A percentile compares a stretch with the other conserved stretches of the same genome.
Evolutionary conservation across 2,888 invertebrate species (phyloP).

Genomic region (Noctua janthina): DNA sequence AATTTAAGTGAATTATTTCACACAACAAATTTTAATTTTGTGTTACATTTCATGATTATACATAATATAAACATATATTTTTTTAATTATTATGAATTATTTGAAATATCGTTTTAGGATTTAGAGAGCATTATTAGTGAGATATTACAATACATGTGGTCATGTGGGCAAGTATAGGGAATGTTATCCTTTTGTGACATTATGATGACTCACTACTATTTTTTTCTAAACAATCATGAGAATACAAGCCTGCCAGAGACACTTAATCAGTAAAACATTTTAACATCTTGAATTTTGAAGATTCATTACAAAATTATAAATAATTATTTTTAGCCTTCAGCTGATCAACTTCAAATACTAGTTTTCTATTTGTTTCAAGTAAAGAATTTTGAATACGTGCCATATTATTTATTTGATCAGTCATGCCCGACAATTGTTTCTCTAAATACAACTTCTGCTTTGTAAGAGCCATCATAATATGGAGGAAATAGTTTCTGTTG

Average conservation of each 20-base stretch:
- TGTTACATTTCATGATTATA: constrained; percentile 42
- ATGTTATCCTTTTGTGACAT: constrained; percentile 38
- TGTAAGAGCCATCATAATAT: constrained; percentile 87
- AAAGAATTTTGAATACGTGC: constrained; percentile 83
- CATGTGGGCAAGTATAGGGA: constrained; percentile 35
- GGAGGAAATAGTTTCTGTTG: constrained; percentile 85
- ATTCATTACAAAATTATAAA: constrained; percentile 46
- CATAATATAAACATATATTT: constrained; percentile 6
- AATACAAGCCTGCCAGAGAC: constrained; percentile 18
- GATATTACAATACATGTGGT: constrained; percentile 10
- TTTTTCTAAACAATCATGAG: background rate
- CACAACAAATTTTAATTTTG: constrained; percentile 25
- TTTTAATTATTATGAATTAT: constrained; percentile 4
- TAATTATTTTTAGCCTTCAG: constrained; percentile 79
- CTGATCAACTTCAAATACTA: constrained; percentile 86
- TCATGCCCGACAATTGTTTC: constrained; percentile 81
- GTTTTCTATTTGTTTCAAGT: constrained; percentile 87
- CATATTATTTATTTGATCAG: constrained; percentile 80
- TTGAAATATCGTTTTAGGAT: constrained; percentile 30
- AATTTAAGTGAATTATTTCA: constrained; percentile 28
- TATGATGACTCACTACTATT: constrained; percentile 5
- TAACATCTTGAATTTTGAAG: constrained; percentile 30
- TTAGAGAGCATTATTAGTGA: constrained; percentile 27
- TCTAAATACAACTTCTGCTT: constrained; percentile 87
- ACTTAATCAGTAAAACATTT: constrained; percentile 32